These are phyloP conservation scores for Aphis gossypii DNA, from an alignment of 1,140 invertebrate genomes.

Conservation along the genomic window DNA sequence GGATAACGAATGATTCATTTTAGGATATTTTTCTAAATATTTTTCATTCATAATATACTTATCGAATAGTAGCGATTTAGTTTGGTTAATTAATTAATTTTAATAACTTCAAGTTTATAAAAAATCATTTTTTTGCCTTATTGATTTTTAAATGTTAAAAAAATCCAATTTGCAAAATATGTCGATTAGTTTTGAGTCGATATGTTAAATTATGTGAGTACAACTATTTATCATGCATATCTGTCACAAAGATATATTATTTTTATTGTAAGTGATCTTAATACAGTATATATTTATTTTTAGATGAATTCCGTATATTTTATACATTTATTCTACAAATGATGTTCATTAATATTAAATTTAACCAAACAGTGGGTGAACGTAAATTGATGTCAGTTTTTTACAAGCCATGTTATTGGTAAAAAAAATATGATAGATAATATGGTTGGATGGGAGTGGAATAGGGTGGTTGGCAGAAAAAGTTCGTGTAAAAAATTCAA, in stretches of 20 bases:
- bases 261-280: not conserved
- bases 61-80: too few species aligned
- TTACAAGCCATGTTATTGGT: constrained; percentile 9
- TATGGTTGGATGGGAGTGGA: not conserved
- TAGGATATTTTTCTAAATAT: not conserved
- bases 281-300: not conserved
- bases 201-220: not conserved
- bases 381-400: constrained; percentile 9
- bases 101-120: too few species aligned
- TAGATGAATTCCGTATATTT: not conserved
- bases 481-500: constrained; percentile 6
- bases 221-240: not conserved
- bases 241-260: not conserved
- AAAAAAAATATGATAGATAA: constrained; percentile 15
- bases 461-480: not conserved
- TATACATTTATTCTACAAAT: not conserved
- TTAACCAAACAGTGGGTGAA: not conserved
- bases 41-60: too few species aligned
- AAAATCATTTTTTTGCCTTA: too few species aligned
- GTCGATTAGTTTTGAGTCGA: too few species aligned
- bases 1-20: not conserved
- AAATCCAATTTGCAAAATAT: too few species aligned
- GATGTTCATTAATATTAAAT: constrained; percentile 36
- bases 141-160: too few species aligned
- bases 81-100: too few species aligned